Evolutionary conservation across 2,888 invertebrate genomes (phyloP).

Genomic region (Caenorhabditis sp.): DNA sequence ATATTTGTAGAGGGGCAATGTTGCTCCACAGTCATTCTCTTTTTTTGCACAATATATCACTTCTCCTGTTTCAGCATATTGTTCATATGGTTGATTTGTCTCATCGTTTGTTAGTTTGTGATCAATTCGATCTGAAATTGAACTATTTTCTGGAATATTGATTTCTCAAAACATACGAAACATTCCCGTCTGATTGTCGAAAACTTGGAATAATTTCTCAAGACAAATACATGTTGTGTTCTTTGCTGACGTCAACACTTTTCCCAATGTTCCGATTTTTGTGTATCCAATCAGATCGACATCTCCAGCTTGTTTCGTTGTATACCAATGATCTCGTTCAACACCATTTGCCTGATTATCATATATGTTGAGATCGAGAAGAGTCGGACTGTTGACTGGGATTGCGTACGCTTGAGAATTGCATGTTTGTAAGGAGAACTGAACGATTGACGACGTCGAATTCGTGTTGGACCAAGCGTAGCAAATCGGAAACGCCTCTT

Average conservation of each 20-base stretch:
- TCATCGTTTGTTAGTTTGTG: slow-evolving; percentile 52
- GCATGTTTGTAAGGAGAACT: background rate
- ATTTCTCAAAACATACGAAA: slow-evolving; percentile 45
- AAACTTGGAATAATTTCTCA: slow-evolving; percentile 46
- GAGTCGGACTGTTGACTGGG: background rate
- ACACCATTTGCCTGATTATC: slow-evolving; percentile 43
- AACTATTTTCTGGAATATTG: background rate
- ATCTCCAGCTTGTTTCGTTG: slow-evolving; percentile 33
- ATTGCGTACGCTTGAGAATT: background rate
- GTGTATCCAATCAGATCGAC: slow-evolving; percentile 25
- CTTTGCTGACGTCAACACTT: slow-evolving; percentile 40
- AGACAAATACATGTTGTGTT: slow-evolving; percentile 49
- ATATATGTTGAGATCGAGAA: slow-evolving; percentile 40
- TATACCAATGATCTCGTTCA: slow-evolving; percentile 53
- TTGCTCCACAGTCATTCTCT: slow-evolving; percentile 56
- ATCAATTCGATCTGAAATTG: slow-evolving; percentile 48
- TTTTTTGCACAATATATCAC: slow-evolving; percentile 47
- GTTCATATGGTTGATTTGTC: slow-evolving; percentile 40
- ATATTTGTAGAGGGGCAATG: slow-evolving; percentile 50
- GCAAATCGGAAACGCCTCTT: slow-evolving; percentile 53
- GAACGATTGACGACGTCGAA: slow-evolving; percentile 1
- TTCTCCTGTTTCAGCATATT: slow-evolving; percentile 48
- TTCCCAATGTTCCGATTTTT: slow-evolving; percentile 40
- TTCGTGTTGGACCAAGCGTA: slow-evolving; percentile 45
- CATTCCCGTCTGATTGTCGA: slow-evolving; percentile 46